Evolutionary conservation across 2,888 invertebrate species (phyloP), one percentile per base, ranked within the genome.

Genomic region (Melangyna quadrimaculata): DNA sequence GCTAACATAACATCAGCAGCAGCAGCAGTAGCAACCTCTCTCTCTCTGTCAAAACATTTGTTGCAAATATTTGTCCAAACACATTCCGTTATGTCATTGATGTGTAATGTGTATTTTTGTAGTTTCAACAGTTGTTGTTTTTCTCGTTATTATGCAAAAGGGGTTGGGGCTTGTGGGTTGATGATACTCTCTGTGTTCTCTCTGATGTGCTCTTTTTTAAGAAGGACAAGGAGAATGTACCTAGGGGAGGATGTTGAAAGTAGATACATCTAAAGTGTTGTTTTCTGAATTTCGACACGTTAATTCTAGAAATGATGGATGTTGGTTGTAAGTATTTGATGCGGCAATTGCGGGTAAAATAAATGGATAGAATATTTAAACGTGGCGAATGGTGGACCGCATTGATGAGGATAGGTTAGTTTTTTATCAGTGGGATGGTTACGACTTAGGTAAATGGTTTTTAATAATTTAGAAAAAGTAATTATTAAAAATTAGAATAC

Each of bases 1-100:
- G 1, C 14, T 29, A 57, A 37, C 59, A 59, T 59, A 59, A 35
- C 59, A 59, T 22, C 35, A 59, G 35, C 8, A 32, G 32, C 29
- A 48, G 48, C 48, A 45, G 45, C 19, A 43, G 45, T n/a, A 43
- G 32, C 69, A 59, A 51, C 69, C 65, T 55, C 32, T 35, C 65
- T 67, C 27, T 63, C 59, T 59, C 51, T 55, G 69, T 70, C 53
- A 53, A 55, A 78, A 84, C 74, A 80, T 84, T 84, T 84, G 83
- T 80, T 75, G 74, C 80, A 53, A 84, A 84, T 73, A 84, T 84
- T 71, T 79, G 73, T 74, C 51, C 74, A 55, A 79, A 83, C 79
- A 74, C 55, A 72, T 35, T 71, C 55, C 53, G 82, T 78, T 78
- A 71, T 70, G 72, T 73, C 67, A 61, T 63, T 35, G 55, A 48